Evolutionary conservation across 2,113 vertebrate genomes (phyloP).

Genomic region (Labrus mixtus): DNA sequence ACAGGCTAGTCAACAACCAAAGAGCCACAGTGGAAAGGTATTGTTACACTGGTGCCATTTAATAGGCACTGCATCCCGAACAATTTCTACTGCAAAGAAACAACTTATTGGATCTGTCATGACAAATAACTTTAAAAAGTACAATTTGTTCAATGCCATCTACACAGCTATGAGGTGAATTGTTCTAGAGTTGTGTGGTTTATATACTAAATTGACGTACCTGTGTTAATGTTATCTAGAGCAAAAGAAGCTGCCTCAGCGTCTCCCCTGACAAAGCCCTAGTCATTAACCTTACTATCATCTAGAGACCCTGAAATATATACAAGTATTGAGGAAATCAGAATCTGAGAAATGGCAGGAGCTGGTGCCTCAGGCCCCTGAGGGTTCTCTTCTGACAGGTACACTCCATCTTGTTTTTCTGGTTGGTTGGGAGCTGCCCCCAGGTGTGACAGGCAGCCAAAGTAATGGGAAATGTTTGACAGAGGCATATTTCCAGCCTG

Average conservation of each 20-base stretch:
- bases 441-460: slow-evolving; percentile 78
- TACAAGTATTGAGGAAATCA: slow-evolving; percentile 74
- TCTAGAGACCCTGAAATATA: slow-evolving; percentile 65
- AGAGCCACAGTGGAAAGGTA: not conserved
- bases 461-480: slow-evolving; percentile 79
- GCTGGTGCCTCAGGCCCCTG: slow-evolving; percentile 67
- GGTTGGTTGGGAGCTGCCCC: slow-evolving; percentile 54
- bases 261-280: slow-evolving; percentile 46
- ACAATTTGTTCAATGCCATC: slow-evolving; percentile 35
- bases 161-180: not conserved
- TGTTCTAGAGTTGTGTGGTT: not conserved
- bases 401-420: slow-evolving; percentile 71
- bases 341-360: slow-evolving; percentile 66
- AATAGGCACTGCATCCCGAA: slow-evolving; percentile 14
- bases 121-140: not conserved
- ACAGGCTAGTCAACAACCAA: not conserved
- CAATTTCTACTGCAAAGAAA: slow-evolving; percentile 5
- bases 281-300: slow-evolving; percentile 69
- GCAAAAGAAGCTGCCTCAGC: slow-evolving; percentile 59
- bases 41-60: slow-evolving; percentile 9
- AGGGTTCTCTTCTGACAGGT: slow-evolving; percentile 75
- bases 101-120: not conserved
- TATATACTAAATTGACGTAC: not conserved
- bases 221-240: slow-evolving; percentile 49
- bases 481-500: slow-evolving; percentile 83